phyloP scores from a whole-genome alignment of 2,797 vertebrate genomes.

The Coracias cyanogaster region DNA sequence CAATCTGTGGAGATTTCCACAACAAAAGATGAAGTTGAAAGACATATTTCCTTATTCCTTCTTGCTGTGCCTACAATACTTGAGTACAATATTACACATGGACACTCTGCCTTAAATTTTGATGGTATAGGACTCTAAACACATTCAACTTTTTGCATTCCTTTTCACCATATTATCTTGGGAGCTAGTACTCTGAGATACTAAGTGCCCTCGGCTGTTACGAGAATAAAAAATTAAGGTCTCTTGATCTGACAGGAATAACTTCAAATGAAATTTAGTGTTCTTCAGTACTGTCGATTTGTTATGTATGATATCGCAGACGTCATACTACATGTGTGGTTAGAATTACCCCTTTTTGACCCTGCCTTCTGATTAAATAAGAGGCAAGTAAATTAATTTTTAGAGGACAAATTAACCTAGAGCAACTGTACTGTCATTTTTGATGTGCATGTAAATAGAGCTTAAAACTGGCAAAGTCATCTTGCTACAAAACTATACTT shows the following conservation, averaged over 20 bases:
- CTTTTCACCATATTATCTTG: background rate
- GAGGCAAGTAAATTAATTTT: conserved; percentile 46
- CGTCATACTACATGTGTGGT: background rate
- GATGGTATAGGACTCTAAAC: background rate
- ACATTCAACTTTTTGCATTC: conserved; percentile 44
- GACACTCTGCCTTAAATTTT: conserved; percentile 52
- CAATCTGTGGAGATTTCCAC: background rate
- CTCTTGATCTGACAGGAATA: conserved; percentile 11
- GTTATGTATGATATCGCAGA: background rate
- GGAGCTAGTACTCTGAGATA: conserved; percentile 41
- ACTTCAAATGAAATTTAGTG: background rate
- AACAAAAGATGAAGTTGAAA: background rate
- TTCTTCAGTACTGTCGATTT: conserved; percentile 13
- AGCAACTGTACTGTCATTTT: conserved; percentile 26
- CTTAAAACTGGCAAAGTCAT: conserved; percentile 9
- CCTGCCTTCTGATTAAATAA: background rate
- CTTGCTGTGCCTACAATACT: conserved; percentile 39
- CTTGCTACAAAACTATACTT: conserved; percentile 14
- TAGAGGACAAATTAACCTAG: conserved; percentile 20
- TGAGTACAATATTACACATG: background rate
- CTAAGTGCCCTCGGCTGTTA: conserved; percentile 41
- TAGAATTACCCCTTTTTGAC: conserved; percentile 36
- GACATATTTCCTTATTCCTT: background rate
- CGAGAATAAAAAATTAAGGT: background rate
- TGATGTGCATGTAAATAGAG: conserved; percentile 47